Base-by-base conservation (phyloP, 1,140 invertebrate genomes). In the Calliopsis andreniformis region DNA sequence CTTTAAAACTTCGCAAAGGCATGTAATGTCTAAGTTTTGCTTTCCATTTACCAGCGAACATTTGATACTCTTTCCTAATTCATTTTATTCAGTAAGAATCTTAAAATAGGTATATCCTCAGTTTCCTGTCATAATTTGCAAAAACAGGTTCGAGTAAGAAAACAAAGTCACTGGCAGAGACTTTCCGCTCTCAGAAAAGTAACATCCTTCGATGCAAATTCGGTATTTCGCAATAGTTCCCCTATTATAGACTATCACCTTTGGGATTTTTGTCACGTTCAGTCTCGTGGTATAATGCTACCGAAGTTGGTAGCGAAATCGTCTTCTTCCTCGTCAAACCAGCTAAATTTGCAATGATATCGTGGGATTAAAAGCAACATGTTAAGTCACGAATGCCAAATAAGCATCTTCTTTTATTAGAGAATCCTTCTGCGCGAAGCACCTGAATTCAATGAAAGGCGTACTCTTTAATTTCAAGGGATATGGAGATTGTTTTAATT, bases 251-350 rank as follows among this genome's bases (percentile, higher is more conserved):
- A 61, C 73, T 61, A 25, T 51, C 43, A 30, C n/a, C n/a, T 58
- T 76, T 59, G 4, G 8, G 25, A 76, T 69, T 69, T 69, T 69
- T 28, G 66, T 76, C 73, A 69, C 73, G 73, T 61, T 61, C 66
- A 47, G 35, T 25, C 55, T 61, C 35, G 73, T 61, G 66, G 69
- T 32, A 42, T 69, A 76, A 76, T 35, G 45, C 51, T 32, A 43
- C 42, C 73, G n/a, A 59, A 59, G 53, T 43, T 51, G 64, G 42
- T 61, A 67, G 64, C 64, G 14, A 39, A 42, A 47, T 5, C 14
- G 3, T 35, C 51, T 35, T 66, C 8, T 7, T 16, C 25, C 10
- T 14, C 43, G 16, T 32, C 43, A 18, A 43, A 14, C 2, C 47
- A n/a, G 14, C 10, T 51, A 67, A 47, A 43, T 30, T 20, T 18